Conservation (phyloP, 2,888 invertebrate species). For the Sialis fuliginosa region DNA sequence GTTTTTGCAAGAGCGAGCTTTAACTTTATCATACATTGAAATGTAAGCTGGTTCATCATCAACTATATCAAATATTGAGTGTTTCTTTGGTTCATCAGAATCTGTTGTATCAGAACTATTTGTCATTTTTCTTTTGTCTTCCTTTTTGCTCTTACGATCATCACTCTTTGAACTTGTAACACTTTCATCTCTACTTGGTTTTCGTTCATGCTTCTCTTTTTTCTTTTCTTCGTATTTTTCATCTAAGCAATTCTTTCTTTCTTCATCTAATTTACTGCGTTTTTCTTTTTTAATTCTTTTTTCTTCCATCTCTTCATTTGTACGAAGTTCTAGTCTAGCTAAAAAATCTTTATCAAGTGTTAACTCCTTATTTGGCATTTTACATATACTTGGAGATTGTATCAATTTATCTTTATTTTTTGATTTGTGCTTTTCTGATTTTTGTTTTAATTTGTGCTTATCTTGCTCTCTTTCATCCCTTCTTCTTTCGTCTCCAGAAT, state of each 20-base stretch:
- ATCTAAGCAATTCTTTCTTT: conserved; percentile 27
- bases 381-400: conserved; percentile 15
- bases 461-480: conserved; percentile 16
- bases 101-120: conserved; percentile 52
- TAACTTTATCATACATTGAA: conserved; percentile 96
- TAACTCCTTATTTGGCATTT: conserved; percentile 15
- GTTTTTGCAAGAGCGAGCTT: conserved; percentile 83
- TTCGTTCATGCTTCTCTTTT: conserved; percentile 19
- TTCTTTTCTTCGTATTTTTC: conserved; percentile 18
- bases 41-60: conserved; percentile 81
- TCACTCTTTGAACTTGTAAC: conserved; percentile 12
- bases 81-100: conserved; percentile 71
- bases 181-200: conserved; percentile 30
- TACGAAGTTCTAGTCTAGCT: conserved; percentile 12
- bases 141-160: conserved; percentile 14
- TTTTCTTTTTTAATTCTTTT: conserved; percentile 33
- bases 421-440: conserved; percentile 5
- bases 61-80: conserved; percentile 80
- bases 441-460: conserved; percentile 19
- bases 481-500: conserved; percentile 20
- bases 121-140: conserved; percentile 19
- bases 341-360: conserved; percentile 39
- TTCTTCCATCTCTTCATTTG: conserved; percentile 40
- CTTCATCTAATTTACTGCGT: conserved; percentile 33
- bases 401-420: conserved; percentile 5